Evolutionary conservation across 2,888 invertebrate genomes (phyloP).

Genomic region (Epirrhoe alternata): DNA sequence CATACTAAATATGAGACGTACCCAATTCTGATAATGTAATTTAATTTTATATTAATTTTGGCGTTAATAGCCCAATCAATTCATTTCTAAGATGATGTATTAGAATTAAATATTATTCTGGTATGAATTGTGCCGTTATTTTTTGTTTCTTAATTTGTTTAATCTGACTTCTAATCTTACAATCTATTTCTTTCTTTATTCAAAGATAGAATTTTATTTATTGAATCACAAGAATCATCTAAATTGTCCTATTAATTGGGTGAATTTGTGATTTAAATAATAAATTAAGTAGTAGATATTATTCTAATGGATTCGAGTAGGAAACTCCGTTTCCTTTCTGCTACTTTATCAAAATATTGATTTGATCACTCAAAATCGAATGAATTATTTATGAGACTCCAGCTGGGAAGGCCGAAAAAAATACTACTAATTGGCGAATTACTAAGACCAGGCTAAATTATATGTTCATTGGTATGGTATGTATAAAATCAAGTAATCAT

Average conservation of each 20-base stretch:
- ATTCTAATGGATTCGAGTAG: neutral
- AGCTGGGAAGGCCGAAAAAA: constrained; percentile 13
- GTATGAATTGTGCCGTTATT: constrained; percentile 4
- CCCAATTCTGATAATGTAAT: constrained; percentile 41
- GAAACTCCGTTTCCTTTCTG: neutral
- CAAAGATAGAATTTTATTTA: neutral
- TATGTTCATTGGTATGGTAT: too few species aligned
- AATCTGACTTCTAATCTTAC: neutral
- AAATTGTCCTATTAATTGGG: neutral
- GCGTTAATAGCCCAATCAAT: constrained; percentile 32
- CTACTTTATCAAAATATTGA: constrained; percentile 16
- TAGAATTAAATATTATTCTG: constrained; percentile 16
- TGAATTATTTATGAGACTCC: constrained; percentile 21
- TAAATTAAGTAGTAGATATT: neutral
- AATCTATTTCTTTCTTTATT: neutral
- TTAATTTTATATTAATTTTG: constrained; percentile 35
- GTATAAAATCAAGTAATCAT: too few species aligned
- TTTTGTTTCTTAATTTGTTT: constrained; percentile 5
- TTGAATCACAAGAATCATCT: neutral
- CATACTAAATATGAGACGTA: constrained; percentile 33
- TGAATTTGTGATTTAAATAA: constrained; percentile 1
- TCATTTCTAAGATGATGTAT: constrained; percentile 22
- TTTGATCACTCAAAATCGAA: constrained; percentile 20
- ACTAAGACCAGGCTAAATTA: too few species aligned
- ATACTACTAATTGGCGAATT: constrained; percentile 25